Base-by-base conservation (phyloP, 2,888 invertebrate genomes). In the Protonemura montana region DNA sequence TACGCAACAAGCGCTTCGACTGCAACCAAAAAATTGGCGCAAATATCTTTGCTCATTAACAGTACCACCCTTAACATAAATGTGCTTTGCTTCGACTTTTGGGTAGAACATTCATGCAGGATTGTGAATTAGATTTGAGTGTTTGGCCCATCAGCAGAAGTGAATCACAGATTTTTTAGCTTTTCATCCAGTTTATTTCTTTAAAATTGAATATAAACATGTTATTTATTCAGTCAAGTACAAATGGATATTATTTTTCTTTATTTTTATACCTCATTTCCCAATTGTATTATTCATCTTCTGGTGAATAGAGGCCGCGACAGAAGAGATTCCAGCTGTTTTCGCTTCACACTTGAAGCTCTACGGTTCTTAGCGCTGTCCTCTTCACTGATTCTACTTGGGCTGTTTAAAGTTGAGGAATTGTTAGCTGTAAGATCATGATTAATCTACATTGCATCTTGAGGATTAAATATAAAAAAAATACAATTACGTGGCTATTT, bases 271-370 rank as follows among this genome's bases (percentile, higher is more conserved):
- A 81, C 29, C n/a, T 81, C 21, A 10, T 27, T 28, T 6, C 81
- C 81, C 27, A 0, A 21, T n/a, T 81, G 7, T 26, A 76, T 27
- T 27, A 29, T 29, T 84, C 76, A 84, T 76, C 28, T 59, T 29
- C 84, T 84, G 21, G 96, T 95, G 89, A 95, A 95, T 59, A 95
- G 89, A 0, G 95, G 94, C 80, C 93, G 93, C 0, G 92, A 90
- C 26, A 96, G 89, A 84, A 95, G 89, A 0, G 90, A 88, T 16
- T 91, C 90, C 5, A 95, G 90, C 29, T 94, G 93, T 86, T 93
- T 92, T 86, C 92, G 92, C 89, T 93, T 94, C 0, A 90, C 90
- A 29, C 30, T n/a, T 0, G 85, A 82, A 29, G 28, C 77, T 76
- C 82, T 87, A 35, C 81, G 85, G 25, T 84, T 77, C 35, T 29